Conservation (phyloP, 2,888 invertebrate species). For the Heliconius erato region DNA sequence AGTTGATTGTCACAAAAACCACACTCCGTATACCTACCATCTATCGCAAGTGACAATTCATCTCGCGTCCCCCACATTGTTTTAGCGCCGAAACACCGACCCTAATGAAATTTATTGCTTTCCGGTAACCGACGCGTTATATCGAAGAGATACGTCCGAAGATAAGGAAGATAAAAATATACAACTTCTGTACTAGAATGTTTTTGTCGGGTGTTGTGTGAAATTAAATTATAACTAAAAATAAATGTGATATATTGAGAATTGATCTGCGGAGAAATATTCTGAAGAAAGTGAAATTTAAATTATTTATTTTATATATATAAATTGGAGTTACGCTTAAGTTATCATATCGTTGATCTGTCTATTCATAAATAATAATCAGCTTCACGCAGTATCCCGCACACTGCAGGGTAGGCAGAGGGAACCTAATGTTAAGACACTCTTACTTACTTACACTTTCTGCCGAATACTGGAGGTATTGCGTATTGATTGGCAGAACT, state of each 20-base stretch:
- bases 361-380: no score
- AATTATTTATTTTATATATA: not conserved
- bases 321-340: no score
- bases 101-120: slow-evolving; percentile 78
- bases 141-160: slow-evolving; percentile 51
- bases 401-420: no score
- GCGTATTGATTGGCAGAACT: no score
- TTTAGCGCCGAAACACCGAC: slow-evolving; percentile 67
- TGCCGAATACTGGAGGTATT: no score
- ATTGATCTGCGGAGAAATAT: not conserved
- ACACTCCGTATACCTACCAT: slow-evolving; percentile 51
- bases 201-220: not conserved
- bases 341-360: no score
- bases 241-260: not conserved
- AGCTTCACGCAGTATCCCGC: no score
- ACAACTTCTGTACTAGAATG: not conserved
- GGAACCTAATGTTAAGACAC: no score
- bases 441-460: no score
- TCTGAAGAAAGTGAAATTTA: not conserved
- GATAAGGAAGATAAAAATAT: slow-evolving; percentile 40
- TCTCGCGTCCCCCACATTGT: slow-evolving; percentile 66
- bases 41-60: slow-evolving; percentile 73
- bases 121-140: slow-evolving; percentile 43
- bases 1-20: slow-evolving; percentile 51
- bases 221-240: not conserved